phyloP scores from a whole-genome alignment of 2,113 vertebrate genomes.

The Piaya cayana region DNA sequence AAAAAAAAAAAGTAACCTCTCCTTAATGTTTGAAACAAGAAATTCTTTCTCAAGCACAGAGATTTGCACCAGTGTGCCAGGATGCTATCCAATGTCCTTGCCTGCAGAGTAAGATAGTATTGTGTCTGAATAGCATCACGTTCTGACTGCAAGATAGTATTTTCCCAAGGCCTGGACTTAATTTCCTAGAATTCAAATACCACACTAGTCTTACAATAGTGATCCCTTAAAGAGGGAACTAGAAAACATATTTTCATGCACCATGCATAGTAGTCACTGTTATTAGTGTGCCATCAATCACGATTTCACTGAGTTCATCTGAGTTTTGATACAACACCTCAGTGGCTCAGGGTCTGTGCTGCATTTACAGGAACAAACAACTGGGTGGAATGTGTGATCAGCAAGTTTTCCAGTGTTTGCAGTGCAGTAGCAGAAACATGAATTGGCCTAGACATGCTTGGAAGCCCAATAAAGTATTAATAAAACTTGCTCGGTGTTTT shows the following conservation, averaged over 20 bases:
- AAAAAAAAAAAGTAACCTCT: not conserved
- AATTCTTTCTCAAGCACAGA: not conserved
- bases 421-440: constrained; percentile 16
- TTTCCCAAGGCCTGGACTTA: not conserved
- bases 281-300: not conserved
- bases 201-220: not conserved
- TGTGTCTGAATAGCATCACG: not conserved
- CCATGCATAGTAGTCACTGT: not conserved
- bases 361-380: not conserved
- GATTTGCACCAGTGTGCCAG: not conserved
- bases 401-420: not conserved
- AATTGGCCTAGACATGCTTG: constrained; percentile 36
- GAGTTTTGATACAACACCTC: not conserved
- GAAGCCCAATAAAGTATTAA: not conserved
- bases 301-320: not conserved
- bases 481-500: not conserved
- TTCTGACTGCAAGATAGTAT: not conserved
- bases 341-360: not conserved
- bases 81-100: not conserved
- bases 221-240: not conserved
- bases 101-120: not conserved
- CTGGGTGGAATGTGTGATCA: not conserved
- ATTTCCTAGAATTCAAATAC: not conserved
- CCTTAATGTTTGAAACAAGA: not conserved
- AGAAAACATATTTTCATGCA: not conserved